Evolutionary conservation across 64 coral and sea anemone genomes (phyloP), one percentile per base, ranked within the genome.

Genomic region (Actinia tenebrosa): DNA sequence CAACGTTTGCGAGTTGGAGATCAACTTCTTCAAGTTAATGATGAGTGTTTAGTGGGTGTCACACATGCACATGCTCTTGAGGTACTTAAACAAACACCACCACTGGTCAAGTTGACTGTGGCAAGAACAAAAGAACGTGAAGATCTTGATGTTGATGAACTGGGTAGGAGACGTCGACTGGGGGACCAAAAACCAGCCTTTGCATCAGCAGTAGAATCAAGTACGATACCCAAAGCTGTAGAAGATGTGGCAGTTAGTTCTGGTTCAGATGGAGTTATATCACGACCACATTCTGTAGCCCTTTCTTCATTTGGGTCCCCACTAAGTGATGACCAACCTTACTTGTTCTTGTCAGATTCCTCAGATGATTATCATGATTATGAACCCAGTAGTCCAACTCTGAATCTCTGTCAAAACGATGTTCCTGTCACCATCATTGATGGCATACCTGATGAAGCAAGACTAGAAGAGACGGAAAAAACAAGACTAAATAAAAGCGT

Each of bases 1-100:
- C 80, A 91, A 66, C 93, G 77, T 11, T 61, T 98, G 16, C 87
- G 91, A 59, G 69, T 85, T 3, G 97, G 97, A 50, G 97, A 99
- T 77, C 97, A 99, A 46, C 86, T 99, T 44, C 86, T 99, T 4
- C 86, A 99, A 43, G 93, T 95, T 77, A 99, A 99, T 55, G 93
- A 90, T 60, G 86, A 93, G 14, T 92, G 90, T 46, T 60, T 99
- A 23, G 88, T 99, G 9, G 97, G 91, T 3, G 93, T 95, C 22
- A 93, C 97, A 22, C 97, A 99, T 83, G 62, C 87, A 9, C 87
- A 99, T 56, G 97, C 97, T 13, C 63, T 99, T n/a, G 52, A 89
- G 60, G 80, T 99, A 3, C 88, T 95, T 2, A 95, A 95, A 27
- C 85, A 95, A 53, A 95, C 97, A 1, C 97, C 97, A 71, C 97